Percentiles rank a stretch among this genome's conserved stretches.
Evolutionary conservation across 2,113 vertebrate genomes (phyloP).

Genomic region (Nyctibius bracteatus): DNA sequence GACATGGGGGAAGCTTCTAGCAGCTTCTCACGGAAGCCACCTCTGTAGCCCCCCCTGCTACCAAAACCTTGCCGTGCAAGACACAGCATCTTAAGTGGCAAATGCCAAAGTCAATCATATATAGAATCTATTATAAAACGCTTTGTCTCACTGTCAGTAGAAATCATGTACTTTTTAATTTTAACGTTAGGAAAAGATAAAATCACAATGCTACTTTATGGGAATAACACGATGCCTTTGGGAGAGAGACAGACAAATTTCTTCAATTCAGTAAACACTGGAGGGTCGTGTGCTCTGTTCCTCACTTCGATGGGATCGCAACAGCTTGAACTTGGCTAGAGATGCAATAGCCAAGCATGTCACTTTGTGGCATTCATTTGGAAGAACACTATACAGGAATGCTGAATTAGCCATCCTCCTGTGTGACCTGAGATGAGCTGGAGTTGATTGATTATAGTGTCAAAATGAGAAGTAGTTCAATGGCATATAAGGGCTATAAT

Average conservation of each 20-base stretch:
- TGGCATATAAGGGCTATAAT: neutral
- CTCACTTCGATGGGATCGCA: neutral
- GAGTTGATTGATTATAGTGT: neutral
- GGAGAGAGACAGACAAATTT: neutral
- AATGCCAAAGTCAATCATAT: neutral
- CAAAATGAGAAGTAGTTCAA: neutral
- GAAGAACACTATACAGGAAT: neutral
- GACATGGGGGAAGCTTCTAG: no score
- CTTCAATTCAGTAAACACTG: neutral
- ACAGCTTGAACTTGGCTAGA: neutral
- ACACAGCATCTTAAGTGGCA: neutral
- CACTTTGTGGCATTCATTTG: neutral
- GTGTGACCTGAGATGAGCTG: rapidly evolving
- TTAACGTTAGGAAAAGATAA: no score
- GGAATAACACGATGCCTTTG: neutral
- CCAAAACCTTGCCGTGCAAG: no score
- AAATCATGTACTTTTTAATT: neutral
- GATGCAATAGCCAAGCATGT: neutral
- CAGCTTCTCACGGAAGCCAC: no score
- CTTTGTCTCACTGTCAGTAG: neutral
- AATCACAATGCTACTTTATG: neutral
- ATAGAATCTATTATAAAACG: neutral
- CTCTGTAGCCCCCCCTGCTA: no score
- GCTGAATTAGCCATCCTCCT: neutral
- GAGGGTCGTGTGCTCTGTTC: neutral